Evolutionary conservation across 2,113 vertebrate species (phyloP), one percentile per base, ranked within the genome.

Genomic region (Triplophysa dalaica): DNA sequence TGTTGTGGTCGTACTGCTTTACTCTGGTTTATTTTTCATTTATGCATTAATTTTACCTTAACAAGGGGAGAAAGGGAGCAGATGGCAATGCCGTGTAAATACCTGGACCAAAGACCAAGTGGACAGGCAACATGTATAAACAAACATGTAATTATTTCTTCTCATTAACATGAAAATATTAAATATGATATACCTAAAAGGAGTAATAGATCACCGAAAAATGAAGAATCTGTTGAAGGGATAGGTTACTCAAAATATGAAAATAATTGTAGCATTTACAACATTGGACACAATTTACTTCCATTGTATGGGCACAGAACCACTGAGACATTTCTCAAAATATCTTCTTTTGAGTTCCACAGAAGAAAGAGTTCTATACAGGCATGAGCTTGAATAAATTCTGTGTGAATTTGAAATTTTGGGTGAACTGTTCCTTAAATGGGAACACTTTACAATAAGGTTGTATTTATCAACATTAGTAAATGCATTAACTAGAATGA

Each of bases 11-110:
- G 13, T 22, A 67, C 45, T 64, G 26, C 19, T 54, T 60, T n/a
- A 58, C 19, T 21, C 7, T 21, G 9, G 1, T 62, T 62, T 38
- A 24, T 81, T 84, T 69, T 61, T 68, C 77, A 41, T 76, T 72
- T 65, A 54, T 81, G 56, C 58, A 41, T 72, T 72, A 21, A 22
- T 60, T 60, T 74, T 41, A 61, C 29, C 54, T 74, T 43, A 21
- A 74, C 54, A 43, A 61, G 33, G 26, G 21, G 17, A 38, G 2
- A 45, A 43, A 60, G 19, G 26, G 19, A 73, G 56, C 70, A 61
- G 56, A 74, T 61, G 14, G 13, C 24, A 11, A 45, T 45, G 13
- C 33, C 2, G 29, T 7, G 10, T 73, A 41, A 16, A 22, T 73
- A 21, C 38, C 1, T 70, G 24, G 48, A 70, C 68, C 68, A 52